Base-by-base conservation (phyloP, 2,888 invertebrate species). In the Cataglyphis rosenhaueri region DNA sequence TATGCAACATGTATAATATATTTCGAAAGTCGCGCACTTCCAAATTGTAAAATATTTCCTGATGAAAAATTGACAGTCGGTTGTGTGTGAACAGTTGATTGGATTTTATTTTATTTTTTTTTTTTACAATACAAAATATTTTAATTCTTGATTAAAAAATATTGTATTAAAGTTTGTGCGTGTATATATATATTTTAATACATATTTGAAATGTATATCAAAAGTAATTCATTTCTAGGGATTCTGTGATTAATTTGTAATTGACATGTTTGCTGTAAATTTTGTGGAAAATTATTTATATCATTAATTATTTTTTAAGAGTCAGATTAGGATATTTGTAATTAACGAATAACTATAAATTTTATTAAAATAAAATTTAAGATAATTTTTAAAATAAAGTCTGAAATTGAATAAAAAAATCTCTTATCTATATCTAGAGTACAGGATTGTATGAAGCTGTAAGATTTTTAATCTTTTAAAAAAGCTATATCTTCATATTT, bases 281-380 rank as follows among this genome's bases (percentile, higher is more conserved):
- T 48, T 48, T 6, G 1, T 18, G 6, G 0, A 32, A 52, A 15
- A 21, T 52, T 21, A 21, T 21, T 52, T n/a, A 32, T 12, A 8
- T 35, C 9, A 35, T 35, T 15, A n/a, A 1, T 10, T n/a, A 41
- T 10, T 71, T 71, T 73, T 9, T n/a, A 21, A n/a, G 12, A 64
- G 10, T 21, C 15, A 38, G 1, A 55, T 1, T 55, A 38, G 55
- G 15, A 70, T 70, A 18, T 38, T 57, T 55, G 35, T 35, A 70
- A 52, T 12, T 21, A 21, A 25, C n/a, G 29, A 0, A 8, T 15
- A 62, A 5, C 15, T 62, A 32, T 61, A 12, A n/a, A 41, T 73
- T 61, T 62, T 44, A 74, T 62, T 62, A 5, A 74, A 32, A 32
- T 35, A 10, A 62, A 74, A 9, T 1, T 74, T 18, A 44, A 44